Evolutionary conservation across 2,888 invertebrate species (phyloP).

Genomic region (Slavum lentiscoides): DNA sequence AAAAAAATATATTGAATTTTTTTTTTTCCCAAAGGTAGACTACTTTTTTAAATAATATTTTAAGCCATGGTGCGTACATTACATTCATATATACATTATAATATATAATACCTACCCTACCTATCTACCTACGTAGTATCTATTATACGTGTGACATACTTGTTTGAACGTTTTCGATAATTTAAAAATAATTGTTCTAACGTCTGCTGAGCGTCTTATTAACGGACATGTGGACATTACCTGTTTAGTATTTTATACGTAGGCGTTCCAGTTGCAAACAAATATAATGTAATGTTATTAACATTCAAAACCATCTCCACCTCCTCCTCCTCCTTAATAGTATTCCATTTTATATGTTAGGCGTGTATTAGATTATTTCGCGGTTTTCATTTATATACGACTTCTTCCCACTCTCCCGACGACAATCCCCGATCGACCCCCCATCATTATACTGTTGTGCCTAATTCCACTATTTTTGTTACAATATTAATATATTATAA

Average conservation of each 20-base stretch:
- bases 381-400: background rate
- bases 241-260: conserved; percentile 40
- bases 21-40: conserved; percentile 17
- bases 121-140: background rate
- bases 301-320: too few relatives aligned
- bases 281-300: background rate
- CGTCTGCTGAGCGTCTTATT: background rate
- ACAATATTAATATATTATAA: conserved; percentile 26
- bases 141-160: too few relatives aligned
- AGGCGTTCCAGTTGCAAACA: conserved; percentile 14
- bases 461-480: conserved; percentile 53
- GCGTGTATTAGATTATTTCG: conserved; percentile 5
- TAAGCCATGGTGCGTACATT: conserved; percentile 23
- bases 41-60: conserved; percentile 31
- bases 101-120: conserved; percentile 18
- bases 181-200: background rate
- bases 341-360: conserved; percentile 31
- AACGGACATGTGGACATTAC: conserved; percentile 18
- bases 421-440: background rate
- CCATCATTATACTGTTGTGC: conserved; percentile 33
- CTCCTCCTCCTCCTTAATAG: conserved; percentile 7
- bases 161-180: conserved; percentile 10
- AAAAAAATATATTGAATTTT: conserved; percentile 22
- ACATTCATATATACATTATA: background rate
- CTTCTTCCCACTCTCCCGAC: background rate